phyloP scores from a whole-genome alignment of 2,888 invertebrate species.

The Andricus quercusramuli region DNA sequence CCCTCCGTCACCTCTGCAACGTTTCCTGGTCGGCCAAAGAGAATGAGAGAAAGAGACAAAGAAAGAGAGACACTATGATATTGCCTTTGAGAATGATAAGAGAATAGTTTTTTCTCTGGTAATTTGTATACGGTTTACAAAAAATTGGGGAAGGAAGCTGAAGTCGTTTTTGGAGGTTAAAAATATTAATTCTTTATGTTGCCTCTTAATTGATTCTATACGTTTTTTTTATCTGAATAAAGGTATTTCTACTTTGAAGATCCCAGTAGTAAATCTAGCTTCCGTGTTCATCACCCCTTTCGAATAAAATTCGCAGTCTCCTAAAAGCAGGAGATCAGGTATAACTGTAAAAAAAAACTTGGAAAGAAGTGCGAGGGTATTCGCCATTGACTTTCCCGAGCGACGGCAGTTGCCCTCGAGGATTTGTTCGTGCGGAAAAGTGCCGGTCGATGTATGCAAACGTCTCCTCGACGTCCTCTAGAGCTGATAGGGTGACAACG shows the following conservation, averaged over 20 bases:
- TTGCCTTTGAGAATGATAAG: neutral
- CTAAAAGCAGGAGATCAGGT: slow-evolving; percentile 8
- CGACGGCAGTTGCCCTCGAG: slow-evolving; percentile 53
- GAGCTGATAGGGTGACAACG: slow-evolving; percentile 77
- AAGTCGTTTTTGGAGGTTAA: neutral
- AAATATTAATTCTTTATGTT: neutral
- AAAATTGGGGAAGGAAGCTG: neutral
- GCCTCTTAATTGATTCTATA: neutral
- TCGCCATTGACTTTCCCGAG: slow-evolving; percentile 59
- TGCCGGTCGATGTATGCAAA: slow-evolving; percentile 77
- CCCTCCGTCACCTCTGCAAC: slow-evolving; percentile 57
- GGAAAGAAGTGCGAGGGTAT: neutral
- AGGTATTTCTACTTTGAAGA: neutral
- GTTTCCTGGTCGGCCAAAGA: slow-evolving; percentile 48
- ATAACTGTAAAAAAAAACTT: slow-evolving; percentile 22
- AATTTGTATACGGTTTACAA: neutral
- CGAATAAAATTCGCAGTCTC: slow-evolving; percentile 31
- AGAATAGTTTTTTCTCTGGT: neutral
- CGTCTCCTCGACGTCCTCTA: slow-evolving; percentile 71
- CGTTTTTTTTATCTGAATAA: neutral
- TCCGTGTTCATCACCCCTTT: slow-evolving; percentile 1
- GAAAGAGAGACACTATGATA: slow-evolving; percentile 30
- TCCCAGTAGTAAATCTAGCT: neutral
- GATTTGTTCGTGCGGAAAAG: slow-evolving; percentile 77
- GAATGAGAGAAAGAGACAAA: slow-evolving; percentile 31